Conservation (phyloP, 2,797 vertebrate genomes). For the Steatocranus sp. region DNA sequence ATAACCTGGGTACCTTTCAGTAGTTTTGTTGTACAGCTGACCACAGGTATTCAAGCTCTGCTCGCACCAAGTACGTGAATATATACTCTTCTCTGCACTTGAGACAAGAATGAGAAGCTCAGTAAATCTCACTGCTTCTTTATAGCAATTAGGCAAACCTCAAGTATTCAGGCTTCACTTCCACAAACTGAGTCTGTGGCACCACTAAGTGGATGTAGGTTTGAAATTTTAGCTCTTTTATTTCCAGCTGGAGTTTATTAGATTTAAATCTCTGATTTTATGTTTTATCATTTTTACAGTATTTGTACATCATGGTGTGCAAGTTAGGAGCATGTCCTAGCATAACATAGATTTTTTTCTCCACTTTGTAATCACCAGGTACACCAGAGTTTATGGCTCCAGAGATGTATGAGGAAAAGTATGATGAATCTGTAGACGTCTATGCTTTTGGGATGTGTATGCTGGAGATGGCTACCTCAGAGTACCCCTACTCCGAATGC, state of each 20-base stretch:
- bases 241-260: not conserved
- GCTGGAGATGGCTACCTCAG: slow-evolving; percentile 98
- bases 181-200: not conserved
- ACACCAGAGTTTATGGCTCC: slow-evolving; percentile 97
- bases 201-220: not conserved
- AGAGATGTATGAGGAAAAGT: slow-evolving; percentile 99
- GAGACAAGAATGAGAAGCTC: not conserved
- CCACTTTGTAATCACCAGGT: slow-evolving; percentile 36
- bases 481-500: slow-evolving; percentile 99
- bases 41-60: not conserved
- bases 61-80: not conserved
- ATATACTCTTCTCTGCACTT: not conserved
- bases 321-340: not conserved
- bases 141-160: slow-evolving; percentile 38
- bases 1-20: not conserved
- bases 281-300: not conserved
- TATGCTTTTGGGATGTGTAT: slow-evolving; percentile 99
- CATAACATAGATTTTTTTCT: not conserved
- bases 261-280: not conserved
- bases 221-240: not conserved
- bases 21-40: not conserved
- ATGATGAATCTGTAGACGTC: slow-evolving; percentile 96
- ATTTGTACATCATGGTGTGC: not conserved
- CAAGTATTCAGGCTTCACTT: slow-evolving; percentile 18
- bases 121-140: slow-evolving; percentile 48